phyloP scores from a whole-genome alignment of 2,797 vertebrate genomes.

The Enteromius fasciolatus region DNA sequence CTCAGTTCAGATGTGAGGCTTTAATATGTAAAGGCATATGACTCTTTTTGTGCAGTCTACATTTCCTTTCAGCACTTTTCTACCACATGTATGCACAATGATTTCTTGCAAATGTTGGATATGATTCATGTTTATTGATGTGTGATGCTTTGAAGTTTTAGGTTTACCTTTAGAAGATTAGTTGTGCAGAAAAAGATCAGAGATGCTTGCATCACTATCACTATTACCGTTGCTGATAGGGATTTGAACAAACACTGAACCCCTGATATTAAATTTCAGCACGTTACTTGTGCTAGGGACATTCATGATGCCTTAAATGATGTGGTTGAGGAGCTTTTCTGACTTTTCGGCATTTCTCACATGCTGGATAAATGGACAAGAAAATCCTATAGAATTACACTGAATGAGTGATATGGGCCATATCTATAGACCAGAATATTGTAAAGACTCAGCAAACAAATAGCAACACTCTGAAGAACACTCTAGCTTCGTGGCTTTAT shows the following conservation, averaged over 20 bases:
- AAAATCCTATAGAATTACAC: conserved; percentile 1
- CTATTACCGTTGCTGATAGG: conserved; percentile 9
- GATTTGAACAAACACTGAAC: conserved; percentile 3
- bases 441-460: background rate
- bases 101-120: conserved; percentile 2
- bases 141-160: conserved; percentile 14
- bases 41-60: background rate
- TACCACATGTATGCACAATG: conserved; percentile 32
- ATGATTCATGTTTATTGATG: conserved; percentile 23
- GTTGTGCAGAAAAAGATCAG: conserved; percentile 16
- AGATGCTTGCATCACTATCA: background rate
- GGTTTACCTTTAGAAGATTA: background rate
- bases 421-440: background rate
- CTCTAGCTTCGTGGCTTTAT: background rate
- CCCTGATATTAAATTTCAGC: background rate
- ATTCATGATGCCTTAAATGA: background rate
- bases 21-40: conserved; percentile 25
- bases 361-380: background rate
- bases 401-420: background rate
- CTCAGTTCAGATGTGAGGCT: conserved; percentile 11
- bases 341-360: background rate
- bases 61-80: conserved; percentile 14
- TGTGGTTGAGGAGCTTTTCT: background rate
- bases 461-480: too few relatives aligned
- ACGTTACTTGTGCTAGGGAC: background rate